Base-by-base conservation (phyloP, 2,888 invertebrate genomes). In the Itoplectis maculator region DNA sequence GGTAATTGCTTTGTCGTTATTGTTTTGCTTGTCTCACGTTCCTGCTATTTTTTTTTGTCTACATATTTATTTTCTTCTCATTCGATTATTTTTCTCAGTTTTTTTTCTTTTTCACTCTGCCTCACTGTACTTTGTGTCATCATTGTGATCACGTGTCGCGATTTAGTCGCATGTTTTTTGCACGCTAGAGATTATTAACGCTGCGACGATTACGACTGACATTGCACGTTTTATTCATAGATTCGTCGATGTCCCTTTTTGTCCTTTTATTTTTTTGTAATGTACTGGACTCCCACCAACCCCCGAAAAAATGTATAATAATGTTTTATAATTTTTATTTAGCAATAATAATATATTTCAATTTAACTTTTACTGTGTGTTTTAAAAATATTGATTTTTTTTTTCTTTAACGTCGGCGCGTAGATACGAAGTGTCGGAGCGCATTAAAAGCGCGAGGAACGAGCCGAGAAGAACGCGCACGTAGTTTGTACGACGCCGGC, bases 1-100 rank as follows among this genome's bases (percentile, higher is more conserved):
- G 95, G 95, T 95, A 94, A 94, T 91, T 90, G 90, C 91, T 93
- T 92, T 91, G 92, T 92, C 90, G 91, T 91, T 92, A 91, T 91
- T 90, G 89, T 92, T 91, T 91, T 88, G 89, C 90, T 89, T 89
- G 77, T 83, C 82, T 86, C 66, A 82, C 47, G 77, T 85, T 82
- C 49, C 69, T 63, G 2, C 42, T 23, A 65, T 65, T 77, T 74
- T 79, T n/a, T n/a, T n/a, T n/a, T n/a, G n/a, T n/a, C n/a, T n/a
- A n/a, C n/a, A n/a, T n/a, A n/a, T n/a, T n/a, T 87, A 84, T 61
- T 79, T 80, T 82, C 68, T 51, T 73, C 63, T 81, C 29, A 79
- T 78, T 82, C 80, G 79, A 79, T 69, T 76, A 18, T 82, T 69
- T 65, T 59, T 63, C 40, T 61, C 20, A 29, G 11, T 70, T 69